Evolutionary conservation across 1,140 invertebrate species (phyloP).

Genomic region (Cherax destructor): DNA sequence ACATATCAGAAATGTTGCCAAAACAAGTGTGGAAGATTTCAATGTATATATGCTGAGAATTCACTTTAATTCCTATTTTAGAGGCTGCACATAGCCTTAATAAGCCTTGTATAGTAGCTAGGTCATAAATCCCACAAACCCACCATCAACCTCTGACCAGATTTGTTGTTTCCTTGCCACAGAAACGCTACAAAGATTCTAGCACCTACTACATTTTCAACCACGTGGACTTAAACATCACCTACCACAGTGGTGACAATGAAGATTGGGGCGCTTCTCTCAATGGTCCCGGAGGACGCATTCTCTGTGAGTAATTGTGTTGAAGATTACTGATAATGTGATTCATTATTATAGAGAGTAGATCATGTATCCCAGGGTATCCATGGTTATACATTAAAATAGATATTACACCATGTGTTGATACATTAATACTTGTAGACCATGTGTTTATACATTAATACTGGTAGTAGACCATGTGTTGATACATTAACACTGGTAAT

Average conservation of each 20-base stretch:
- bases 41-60: no score
- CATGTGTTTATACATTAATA: no score
- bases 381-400: neutral
- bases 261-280: constrained; percentile 90
- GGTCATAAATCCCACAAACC: no score
- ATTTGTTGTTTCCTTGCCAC: neutral
- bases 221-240: constrained; percentile 95
- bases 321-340: neutral
- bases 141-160: neutral
- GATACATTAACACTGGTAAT: no score
- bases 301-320: constrained; percentile 82
- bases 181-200: constrained; percentile 77
- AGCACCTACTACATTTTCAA: constrained; percentile 96
- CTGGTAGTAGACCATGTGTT: no score
- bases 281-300: constrained; percentile 88
- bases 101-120: no score
- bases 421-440: neutral
- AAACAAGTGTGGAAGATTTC: no score
- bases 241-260: constrained; percentile 90
- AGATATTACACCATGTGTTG: neutral
- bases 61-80: no score
- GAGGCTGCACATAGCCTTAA: no score
- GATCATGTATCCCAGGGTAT: neutral
- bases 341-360: neutral
- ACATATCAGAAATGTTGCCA: no score